These are phyloP conservation scores for Cyprinella venusta DNA, from an alignment of 2,797 vertebrate genomes.

Conservation along the genomic window DNA sequence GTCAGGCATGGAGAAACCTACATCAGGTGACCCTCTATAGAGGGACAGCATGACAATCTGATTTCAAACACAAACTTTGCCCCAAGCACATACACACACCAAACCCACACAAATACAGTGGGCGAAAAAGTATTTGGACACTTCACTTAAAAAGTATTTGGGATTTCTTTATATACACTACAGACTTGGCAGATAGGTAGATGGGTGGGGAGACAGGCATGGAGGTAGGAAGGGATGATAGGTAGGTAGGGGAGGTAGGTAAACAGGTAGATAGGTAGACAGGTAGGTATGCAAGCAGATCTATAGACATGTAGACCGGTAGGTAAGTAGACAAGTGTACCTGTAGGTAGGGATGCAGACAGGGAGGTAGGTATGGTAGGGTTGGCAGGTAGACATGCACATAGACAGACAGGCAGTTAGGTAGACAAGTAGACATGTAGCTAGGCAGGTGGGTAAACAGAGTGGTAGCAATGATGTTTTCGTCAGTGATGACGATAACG, in stretches of 20 bases:
- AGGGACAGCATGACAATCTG: constrained; percentile 31
- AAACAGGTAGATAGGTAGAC: background rate
- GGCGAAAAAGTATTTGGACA: constrained; percentile 19
- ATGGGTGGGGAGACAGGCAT: background rate
- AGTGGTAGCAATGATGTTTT: no score
- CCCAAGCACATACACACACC: constrained; percentile 27
- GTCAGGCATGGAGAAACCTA: constrained; percentile 47
- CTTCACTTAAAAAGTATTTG: background rate
- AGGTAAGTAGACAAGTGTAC: background rate
- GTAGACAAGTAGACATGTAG: no score
- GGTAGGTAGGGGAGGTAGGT: background rate
- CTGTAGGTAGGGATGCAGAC: background rate
- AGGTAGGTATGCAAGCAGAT: no score
- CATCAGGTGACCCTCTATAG: constrained; percentile 34
- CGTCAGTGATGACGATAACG: no score
- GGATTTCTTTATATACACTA: background rate
- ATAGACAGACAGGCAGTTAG: background rate
- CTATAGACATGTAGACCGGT: no score
- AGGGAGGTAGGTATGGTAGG: background rate
- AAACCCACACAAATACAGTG: constrained; percentile 38
- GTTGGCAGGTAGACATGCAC: background rate
- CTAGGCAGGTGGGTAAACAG: background rate
- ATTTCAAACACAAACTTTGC: constrained; percentile 33
- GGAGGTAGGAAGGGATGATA: background rate
- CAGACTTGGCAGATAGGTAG: background rate